Percentiles rank a stretch among this genome's conserved stretches.
phyloP scores from a whole-genome alignment of 1,140 invertebrate genomes.

The Elysia chlorotica region DNA sequence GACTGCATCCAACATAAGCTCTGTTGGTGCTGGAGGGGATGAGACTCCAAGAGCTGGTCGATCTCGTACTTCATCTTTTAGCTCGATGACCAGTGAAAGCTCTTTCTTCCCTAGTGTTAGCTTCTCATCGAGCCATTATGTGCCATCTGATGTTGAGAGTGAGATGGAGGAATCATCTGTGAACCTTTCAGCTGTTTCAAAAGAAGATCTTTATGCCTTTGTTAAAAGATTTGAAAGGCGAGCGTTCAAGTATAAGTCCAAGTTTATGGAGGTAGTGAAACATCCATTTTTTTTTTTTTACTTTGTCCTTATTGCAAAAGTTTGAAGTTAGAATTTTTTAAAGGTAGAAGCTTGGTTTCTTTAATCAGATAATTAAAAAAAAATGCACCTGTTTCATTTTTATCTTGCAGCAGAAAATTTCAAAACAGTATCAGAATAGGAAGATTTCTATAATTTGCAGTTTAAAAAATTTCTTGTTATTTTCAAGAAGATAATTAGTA shows the following conservation, averaged over 20 bases:
- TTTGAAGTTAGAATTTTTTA: no score
- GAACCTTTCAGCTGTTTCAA: constrained; percentile 46
- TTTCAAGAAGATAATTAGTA: no score
- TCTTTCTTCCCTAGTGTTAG: constrained; percentile 44
- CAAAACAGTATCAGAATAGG: no score
- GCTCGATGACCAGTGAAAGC: constrained; percentile 52
- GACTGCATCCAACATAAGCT: constrained; percentile 37
- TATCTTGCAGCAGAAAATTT: no score
- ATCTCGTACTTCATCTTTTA: constrained; percentile 51
- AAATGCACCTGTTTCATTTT: no score
- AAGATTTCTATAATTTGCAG: no score
- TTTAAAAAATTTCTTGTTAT: no score
- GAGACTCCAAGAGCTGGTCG: constrained; percentile 38
- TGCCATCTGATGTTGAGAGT: constrained; percentile 60
- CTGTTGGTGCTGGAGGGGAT: constrained; percentile 36
- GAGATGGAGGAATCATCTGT: constrained; percentile 53
- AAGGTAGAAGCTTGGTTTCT: no score
- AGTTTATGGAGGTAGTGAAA: constrained; percentile 58
- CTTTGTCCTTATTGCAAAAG: no score
- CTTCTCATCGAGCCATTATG: constrained; percentile 39
- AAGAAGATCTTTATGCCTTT: constrained; percentile 56
- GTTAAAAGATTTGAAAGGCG: constrained; percentile 51
- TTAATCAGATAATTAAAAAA: no score
- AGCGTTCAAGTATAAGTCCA: constrained; percentile 53
- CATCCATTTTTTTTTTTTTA: no score